Conservation (phyloP, 2,113 vertebrate species). For the Pygoscelis antarcticus region DNA sequence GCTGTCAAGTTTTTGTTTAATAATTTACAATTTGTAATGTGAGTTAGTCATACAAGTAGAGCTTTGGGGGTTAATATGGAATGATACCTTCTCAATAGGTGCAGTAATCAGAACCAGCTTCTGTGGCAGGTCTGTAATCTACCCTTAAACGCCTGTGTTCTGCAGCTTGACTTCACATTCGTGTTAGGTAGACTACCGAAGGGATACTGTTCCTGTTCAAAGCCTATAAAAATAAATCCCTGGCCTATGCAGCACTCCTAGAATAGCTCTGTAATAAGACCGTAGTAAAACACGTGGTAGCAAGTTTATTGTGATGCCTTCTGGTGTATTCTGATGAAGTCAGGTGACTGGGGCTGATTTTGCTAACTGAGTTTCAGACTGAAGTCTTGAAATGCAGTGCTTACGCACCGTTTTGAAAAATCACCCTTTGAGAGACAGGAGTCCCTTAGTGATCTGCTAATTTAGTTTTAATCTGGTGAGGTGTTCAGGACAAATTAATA, state of each 20-base stretch:
- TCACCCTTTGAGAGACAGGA: neutral
- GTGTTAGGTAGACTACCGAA: neutral
- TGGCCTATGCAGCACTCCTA: neutral
- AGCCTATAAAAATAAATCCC: conserved; percentile 24
- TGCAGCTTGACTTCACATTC: neutral
- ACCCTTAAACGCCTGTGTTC: neutral
- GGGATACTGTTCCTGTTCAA: neutral
- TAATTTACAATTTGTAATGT: neutral
- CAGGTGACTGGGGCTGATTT: neutral
- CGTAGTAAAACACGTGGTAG: neutral
- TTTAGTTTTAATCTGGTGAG: neutral
- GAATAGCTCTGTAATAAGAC: conserved; percentile 54
- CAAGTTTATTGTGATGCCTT: conserved; percentile 18
- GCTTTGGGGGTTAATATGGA: neutral
- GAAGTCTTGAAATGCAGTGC: neutral
- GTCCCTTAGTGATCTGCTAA: neutral
- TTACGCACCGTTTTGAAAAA: neutral
- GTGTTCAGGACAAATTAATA: neutral
- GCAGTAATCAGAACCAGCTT: neutral
- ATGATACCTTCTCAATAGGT: neutral
- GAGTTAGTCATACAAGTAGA: neutral
- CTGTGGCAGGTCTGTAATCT: neutral
- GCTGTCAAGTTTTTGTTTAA: neutral
- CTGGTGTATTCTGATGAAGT: conserved; percentile 9
- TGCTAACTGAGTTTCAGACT: neutral